A percentile compares a stretch with the other conserved stretches of the same genome.
Conservation (phyloP, 92 coral and sea anemone species). For the Blastomussa wellsi region DNA sequence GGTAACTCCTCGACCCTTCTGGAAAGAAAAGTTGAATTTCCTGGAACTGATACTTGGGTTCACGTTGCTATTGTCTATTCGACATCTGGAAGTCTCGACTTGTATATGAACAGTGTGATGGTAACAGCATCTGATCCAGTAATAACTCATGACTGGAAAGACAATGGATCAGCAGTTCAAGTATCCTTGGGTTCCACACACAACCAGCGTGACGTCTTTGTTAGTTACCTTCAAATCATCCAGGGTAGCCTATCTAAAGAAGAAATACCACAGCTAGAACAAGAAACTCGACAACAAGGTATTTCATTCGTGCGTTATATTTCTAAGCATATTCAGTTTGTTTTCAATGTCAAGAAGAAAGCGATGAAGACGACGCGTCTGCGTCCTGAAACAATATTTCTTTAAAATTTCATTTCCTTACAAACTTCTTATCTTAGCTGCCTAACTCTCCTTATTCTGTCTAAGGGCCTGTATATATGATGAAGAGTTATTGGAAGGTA, state of each 20-base stretch:
- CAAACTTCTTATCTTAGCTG: background rate
- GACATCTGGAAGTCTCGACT: background rate
- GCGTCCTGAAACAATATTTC: background rate
- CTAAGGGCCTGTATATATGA: too few relatives aligned
- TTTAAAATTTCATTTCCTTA: background rate
- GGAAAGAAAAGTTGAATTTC: slow-evolving; percentile 3
- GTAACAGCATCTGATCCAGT: background rate
- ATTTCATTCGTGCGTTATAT: background rate
- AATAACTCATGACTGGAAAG: background rate
- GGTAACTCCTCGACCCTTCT: background rate
- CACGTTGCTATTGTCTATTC: slow-evolving; percentile 27
- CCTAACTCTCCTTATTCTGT: background rate
- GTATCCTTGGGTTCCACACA: slow-evolving; percentile 1
- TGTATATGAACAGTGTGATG: slow-evolving; percentile 29
- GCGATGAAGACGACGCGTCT: background rate
- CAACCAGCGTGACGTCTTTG: slow-evolving; percentile 1
- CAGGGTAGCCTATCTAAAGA: background rate
- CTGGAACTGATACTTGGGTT: slow-evolving; percentile 13
- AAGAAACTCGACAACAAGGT: slow-evolving; percentile 27
- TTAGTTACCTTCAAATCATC: slow-evolving; percentile 23
- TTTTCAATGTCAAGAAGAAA: background rate
- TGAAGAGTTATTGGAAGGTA: too few relatives aligned
- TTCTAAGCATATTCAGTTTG: background rate
- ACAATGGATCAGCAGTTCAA: background rate
- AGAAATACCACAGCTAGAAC: slow-evolving; percentile 1